Percentiles rank a stretch among this genome's conserved stretches.
phyloP scores from a whole-genome alignment of 1,140 invertebrate genomes.

The Tenebrio molitor region DNA sequence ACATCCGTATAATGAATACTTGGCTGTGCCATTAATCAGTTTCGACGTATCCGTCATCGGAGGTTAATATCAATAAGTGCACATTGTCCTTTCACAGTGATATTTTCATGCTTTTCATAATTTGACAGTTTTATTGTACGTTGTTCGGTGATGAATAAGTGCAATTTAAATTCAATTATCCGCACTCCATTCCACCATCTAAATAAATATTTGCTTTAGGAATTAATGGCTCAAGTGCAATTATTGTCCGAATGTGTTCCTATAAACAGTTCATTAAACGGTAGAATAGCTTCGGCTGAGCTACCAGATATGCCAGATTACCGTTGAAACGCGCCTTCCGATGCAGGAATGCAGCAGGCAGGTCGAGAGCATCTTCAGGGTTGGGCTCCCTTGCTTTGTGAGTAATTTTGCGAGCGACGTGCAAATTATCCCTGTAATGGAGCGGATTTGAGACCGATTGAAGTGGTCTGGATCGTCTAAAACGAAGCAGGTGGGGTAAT shows the following conservation, averaged over 20 bases:
- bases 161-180: constrained; percentile 34
- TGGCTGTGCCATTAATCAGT: constrained; percentile 10
- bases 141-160: constrained; percentile 12
- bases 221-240: constrained; percentile 28
- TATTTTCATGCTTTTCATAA: constrained; percentile 35
- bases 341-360: constrained; percentile 27
- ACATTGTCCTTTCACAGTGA: constrained; percentile 32
- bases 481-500: constrained; percentile 3
- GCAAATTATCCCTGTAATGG: too few relatives aligned
- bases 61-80: constrained; percentile 30
- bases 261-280: constrained; percentile 28
- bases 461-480: too few relatives aligned
- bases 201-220: constrained; percentile 38
- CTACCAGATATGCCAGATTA: constrained; percentile 5
- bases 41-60: constrained; percentile 20
- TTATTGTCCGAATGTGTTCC: constrained; percentile 26
- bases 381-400: too few relatives aligned
- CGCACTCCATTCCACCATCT: neutral
- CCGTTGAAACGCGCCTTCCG: constrained; percentile 24
- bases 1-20: constrained; percentile 2
- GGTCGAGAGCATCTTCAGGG: too few relatives aligned
- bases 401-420: too few relatives aligned
- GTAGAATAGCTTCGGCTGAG: constrained; percentile 15
- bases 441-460: too few relatives aligned
- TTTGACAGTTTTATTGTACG: constrained; percentile 33